A percentile compares a stretch with the other conserved stretches of the same genome.
Evolutionary conservation across 2,113 vertebrate genomes (phyloP).

Genomic region (Cynoglossus semilaevis): DNA sequence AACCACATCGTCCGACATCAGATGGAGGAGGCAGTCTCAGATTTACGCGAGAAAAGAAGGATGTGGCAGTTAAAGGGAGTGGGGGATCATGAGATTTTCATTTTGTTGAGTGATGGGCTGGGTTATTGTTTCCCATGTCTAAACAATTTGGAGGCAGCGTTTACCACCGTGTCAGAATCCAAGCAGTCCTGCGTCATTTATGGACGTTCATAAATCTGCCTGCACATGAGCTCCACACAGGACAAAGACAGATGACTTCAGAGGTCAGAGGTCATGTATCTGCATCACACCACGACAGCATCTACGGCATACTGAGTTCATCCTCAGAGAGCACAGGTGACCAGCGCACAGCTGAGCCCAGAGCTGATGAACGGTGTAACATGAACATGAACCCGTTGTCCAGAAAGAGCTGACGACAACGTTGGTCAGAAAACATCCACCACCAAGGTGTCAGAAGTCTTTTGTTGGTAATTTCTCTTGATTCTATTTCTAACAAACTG

Average conservation of each 20-base stretch:
- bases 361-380: no score
- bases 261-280: neutral
- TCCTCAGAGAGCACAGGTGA: neutral
- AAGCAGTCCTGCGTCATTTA: slow-evolving; percentile 32
- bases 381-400: no score
- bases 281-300: neutral
- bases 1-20: slow-evolving; percentile 20
- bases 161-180: slow-evolving; percentile 18
- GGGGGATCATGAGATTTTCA: slow-evolving; percentile 22
- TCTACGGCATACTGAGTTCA: neutral
- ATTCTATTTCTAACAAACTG: no score
- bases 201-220: slow-evolving; percentile 20
- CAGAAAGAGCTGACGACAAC: no score
- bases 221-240: slow-evolving; percentile 9
- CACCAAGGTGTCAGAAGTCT: no score
- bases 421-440: no score
- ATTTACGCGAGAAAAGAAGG: neutral
- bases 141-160: slow-evolving; percentile 29
- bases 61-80: slow-evolving; percentile 11
- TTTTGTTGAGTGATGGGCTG: slow-evolving; percentile 22
- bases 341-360: no score
- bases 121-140: slow-evolving; percentile 42
- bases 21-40: neutral
- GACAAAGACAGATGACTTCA: neutral
- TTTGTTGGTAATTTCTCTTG: no score